These are phyloP conservation scores for Crotalus helleri DNA, from an alignment of 2,113 vertebrate genomes.

Conservation along the genomic window DNA sequence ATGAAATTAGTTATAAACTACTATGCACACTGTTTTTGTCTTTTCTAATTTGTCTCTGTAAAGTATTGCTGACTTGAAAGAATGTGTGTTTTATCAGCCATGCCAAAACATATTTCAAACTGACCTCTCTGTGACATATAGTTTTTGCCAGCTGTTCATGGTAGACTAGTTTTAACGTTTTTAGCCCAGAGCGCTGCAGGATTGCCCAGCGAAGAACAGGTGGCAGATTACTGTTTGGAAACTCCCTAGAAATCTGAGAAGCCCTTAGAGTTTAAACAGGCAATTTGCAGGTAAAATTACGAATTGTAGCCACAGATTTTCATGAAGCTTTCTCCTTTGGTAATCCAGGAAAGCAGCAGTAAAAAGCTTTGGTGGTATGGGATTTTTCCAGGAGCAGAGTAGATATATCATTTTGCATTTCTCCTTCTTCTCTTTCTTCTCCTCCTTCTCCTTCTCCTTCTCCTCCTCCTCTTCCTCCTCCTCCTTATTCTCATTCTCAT, in stretches of 20 bases:
- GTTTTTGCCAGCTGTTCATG: not conserved
- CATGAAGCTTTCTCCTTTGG: not conserved
- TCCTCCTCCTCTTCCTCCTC: too few relatives aligned
- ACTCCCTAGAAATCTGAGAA: not conserved
- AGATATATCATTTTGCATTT: not conserved
- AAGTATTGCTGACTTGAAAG: slow-evolving; percentile 14
- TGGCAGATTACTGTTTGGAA: slow-evolving; percentile 47
- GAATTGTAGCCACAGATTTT: not conserved
- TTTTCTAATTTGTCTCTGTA: slow-evolving; percentile 20
- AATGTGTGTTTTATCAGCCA: not conserved
- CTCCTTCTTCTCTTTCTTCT: too few relatives aligned
- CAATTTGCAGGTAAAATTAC: not conserved
- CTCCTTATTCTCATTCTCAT: too few relatives aligned
- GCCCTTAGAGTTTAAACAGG: not conserved
- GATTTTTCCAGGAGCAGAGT: not conserved
- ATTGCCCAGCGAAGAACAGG: slow-evolving; percentile 38
- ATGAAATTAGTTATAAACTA: slow-evolving; percentile 17
- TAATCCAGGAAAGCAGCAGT: not conserved
- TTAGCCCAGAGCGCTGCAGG: slow-evolving; percentile 45
- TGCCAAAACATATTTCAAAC: slow-evolving; percentile 22
- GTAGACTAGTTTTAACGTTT: slow-evolving; percentile 9
- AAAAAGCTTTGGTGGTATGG: not conserved
- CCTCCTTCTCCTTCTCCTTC: too few relatives aligned
- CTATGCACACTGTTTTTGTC: not conserved
- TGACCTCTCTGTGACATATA: not conserved